phyloP scores from a whole-genome alignment of 2,113 vertebrate genomes.

The Melanerpes aurifrons region DNA sequence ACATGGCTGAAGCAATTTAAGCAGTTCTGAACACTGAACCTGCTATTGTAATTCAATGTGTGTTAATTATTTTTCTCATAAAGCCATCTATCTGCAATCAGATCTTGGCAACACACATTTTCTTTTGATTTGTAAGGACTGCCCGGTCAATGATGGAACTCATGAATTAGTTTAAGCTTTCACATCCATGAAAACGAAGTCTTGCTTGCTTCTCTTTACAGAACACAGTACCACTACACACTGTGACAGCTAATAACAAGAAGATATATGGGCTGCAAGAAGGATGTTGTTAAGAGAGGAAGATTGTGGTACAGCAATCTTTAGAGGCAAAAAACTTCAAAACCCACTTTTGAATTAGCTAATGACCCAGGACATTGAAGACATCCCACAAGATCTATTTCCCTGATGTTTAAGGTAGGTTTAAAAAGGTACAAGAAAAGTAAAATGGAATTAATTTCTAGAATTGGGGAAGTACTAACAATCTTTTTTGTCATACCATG shows the following conservation, averaged over 20 bases:
- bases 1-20: neutral
- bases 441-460: neutral
- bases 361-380: neutral
- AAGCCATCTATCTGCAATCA: neutral
- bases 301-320: neutral
- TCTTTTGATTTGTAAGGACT: neutral
- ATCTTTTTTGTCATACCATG: neutral
- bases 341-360: neutral
- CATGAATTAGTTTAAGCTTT: neutral
- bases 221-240: neutral
- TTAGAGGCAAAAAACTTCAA: neutral
- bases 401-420: neutral
- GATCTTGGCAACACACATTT: neutral
- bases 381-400: neutral
- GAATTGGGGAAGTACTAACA: neutral
- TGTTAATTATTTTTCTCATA: neutral
- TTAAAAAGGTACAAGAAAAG: neutral
- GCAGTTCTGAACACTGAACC: neutral
- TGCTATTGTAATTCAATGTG: neutral
- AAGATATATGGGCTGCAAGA: neutral
- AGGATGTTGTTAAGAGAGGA: neutral
- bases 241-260: neutral
- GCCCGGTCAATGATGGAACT: neutral
- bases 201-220: neutral
- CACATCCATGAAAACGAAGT: neutral